These are phyloP conservation scores for Sminthopsis crassicaudata DNA, from an alignment of 2,113 vertebrate genomes.

Conservation along the genomic window DNA sequence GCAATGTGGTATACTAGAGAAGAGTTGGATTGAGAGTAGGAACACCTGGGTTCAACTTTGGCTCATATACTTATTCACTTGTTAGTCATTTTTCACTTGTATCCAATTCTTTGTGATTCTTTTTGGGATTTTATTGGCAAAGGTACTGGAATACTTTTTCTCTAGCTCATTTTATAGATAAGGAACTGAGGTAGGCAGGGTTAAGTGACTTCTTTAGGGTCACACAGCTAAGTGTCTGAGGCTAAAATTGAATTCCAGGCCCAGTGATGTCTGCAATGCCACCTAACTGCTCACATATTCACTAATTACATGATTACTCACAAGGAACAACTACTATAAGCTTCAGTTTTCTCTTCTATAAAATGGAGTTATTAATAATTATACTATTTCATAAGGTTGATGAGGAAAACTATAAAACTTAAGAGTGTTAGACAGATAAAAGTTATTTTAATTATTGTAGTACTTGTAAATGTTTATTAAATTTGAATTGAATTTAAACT, in stretches of 20 bases:
- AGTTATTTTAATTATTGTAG: neutral
- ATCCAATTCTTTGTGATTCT: neutral
- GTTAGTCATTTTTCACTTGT: too few species aligned
- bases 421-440: neutral
- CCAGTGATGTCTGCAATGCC: too few species aligned
- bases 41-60: too few species aligned
- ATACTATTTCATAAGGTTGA: neutral
- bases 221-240: neutral
- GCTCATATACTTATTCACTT: neutral
- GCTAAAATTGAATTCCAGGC: neutral
- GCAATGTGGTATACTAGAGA: too few species aligned
- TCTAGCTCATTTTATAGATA: neutral
- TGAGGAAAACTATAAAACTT: neutral
- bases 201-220: too few species aligned
- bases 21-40: too few species aligned
- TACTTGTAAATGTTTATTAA: neutral
- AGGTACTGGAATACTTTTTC: neutral
- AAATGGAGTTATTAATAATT: neutral
- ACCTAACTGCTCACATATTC: too few species aligned
- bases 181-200: neutral
- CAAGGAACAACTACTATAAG: neutral
- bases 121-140: neutral
- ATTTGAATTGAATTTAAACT: neutral
- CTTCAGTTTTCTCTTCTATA: neutral
- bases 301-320: neutral